phyloP scores from a whole-genome alignment of 2,888 invertebrate species.

The Galeopsomyia nigrocyanea region DNA sequence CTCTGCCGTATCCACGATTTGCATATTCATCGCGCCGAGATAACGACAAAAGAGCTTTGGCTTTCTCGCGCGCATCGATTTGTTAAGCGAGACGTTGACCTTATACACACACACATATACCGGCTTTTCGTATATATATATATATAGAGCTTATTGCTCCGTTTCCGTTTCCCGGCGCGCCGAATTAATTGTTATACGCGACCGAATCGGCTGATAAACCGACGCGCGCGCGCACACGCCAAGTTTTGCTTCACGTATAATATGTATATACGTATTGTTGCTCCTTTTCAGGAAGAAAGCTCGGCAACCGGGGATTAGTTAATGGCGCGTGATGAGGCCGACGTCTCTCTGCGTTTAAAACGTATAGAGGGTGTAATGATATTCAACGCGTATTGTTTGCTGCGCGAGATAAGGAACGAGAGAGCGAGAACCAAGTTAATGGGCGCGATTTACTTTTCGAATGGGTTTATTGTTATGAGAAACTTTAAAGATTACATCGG shows the following conservation, averaged over 20 bases:
- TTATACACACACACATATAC: not conserved
- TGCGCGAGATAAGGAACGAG: not conserved
- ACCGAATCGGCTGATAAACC: constrained; percentile 59
- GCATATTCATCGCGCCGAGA: constrained; percentile 24
- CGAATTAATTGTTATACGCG: constrained; percentile 61
- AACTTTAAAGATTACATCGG: not conserved
- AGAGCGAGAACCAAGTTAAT: not conserved
- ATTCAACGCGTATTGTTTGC: constrained; percentile 9
- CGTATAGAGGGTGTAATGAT: constrained; percentile 9
- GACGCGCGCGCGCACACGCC: constrained; percentile 46
- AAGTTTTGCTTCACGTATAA: constrained; percentile 11
- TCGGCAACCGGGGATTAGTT: constrained; percentile 2
- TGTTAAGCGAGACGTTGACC: constrained; percentile 14
- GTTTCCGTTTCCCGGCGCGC: constrained; percentile 59
- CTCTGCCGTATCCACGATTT: constrained; percentile 9
- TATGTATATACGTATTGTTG: too few relatives aligned
- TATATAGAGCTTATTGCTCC: constrained; percentile 42
- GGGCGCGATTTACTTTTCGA: not conserved
- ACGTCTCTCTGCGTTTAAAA: constrained; percentile 5
- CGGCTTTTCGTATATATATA: not conserved
- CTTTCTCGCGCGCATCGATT: constrained; percentile 5
- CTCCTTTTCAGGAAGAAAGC: constrained; percentile 4
- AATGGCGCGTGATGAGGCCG: constrained; percentile 24
- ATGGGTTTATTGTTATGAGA: not conserved
- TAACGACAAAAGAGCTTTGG: constrained; percentile 15